Base-by-base conservation (phyloP, 2,797 vertebrate species). In the Dryobates pubescens region DNA sequence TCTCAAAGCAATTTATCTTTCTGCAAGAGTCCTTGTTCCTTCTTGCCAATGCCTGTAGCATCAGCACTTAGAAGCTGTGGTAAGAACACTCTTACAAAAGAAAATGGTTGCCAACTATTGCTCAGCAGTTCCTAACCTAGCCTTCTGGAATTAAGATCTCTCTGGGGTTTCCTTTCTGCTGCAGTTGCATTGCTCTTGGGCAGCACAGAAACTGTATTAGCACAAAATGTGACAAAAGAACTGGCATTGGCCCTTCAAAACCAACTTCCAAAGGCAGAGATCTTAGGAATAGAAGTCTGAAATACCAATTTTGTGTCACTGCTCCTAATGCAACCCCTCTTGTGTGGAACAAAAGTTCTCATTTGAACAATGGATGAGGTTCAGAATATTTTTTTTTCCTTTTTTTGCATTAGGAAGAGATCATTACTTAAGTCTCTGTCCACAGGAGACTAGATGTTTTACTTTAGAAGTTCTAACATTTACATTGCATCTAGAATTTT, bases 81-180 rank as follows among this genome's bases (percentile, higher is more conserved):
- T 49, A 85, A 73, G 74, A 90, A 32, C 34, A 15, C 43, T 56
- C 3, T 17, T 0, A 24, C 41, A 67, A 70, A 68, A 51, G 76
- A 17, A 78, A 49, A 71, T 67, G 9, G 41, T 56, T 88, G 59
- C 80, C 67, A 62, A 64, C 29, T 51, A 23, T 83, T 75, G 27
- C 88, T 93, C 70, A 92, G 88, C 90, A 91, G 51, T 64, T 89
- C 53, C 82, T 84, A 22, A 24, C 61, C 77, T 71, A 57, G 67
- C 54, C 34, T 58, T 5, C 68, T 80, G 76, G 53, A 82, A 14
- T 29, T 10, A 78, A 57, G 73, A 13, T 82, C 80, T 79, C 68
- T n/a, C 32, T 11, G 29, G 30, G 24, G 19, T 45, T 91, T 80
- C 65, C 56, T 53, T 58, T 54, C 2, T 2, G 22, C 41, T 88